Conservation (phyloP, 2,888 invertebrate species). For the Caenorhabditis doughertyi region DNA sequence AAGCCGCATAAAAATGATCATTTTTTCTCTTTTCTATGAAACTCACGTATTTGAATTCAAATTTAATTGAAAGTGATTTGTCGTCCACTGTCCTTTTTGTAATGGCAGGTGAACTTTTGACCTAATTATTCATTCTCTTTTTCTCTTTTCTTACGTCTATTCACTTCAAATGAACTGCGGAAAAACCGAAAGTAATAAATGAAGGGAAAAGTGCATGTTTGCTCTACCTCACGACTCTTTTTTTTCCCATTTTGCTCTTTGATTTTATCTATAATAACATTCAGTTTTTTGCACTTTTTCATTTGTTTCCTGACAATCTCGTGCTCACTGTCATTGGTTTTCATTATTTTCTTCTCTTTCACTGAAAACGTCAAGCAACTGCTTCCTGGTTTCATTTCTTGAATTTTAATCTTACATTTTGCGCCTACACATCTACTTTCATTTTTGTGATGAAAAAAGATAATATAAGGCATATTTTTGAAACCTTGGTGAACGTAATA, state of each 20-base stretch:
- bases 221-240: neutral
- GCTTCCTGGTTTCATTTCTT: neutral
- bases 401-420: no score
- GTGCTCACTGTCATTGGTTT: conserved; percentile 5
- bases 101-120: conserved; percentile 8
- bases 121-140: conserved; percentile 17
- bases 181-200: conserved; percentile 1
- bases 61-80: neutral
- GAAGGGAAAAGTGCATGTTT: conserved; percentile 26
- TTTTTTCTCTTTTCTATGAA: no score
- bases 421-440: no score
- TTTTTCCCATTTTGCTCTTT: neutral
- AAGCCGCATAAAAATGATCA: neutral
- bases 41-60: neutral
- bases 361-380: neutral
- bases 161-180: conserved; percentile 1
- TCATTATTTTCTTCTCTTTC: neutral
- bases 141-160: neutral
- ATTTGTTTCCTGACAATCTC: neutral
- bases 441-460: no score
- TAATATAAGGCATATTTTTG: no score
- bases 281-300: neutral
- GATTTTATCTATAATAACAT: conserved; percentile 8
- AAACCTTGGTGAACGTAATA: no score
- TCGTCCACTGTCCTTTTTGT: neutral